Evolutionary conservation across 2,888 invertebrate species (phyloP).

Genomic region (Lamellibrachia columna): DNA sequence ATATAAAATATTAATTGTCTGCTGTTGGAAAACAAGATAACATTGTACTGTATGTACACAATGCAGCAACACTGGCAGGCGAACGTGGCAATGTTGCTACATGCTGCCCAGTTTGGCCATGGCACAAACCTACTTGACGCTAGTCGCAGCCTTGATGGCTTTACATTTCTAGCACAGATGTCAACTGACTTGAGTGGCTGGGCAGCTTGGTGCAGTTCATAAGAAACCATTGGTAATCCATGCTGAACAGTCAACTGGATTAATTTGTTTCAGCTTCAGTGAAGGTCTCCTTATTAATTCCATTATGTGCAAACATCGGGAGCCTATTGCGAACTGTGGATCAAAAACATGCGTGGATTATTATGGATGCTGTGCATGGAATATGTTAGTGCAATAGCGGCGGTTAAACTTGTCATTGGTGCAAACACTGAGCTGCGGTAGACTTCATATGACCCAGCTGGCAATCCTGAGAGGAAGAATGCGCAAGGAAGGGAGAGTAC

Average conservation of each 20-base stretch:
- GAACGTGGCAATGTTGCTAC: background rate
- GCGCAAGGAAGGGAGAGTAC: background rate
- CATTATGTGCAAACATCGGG: background rate
- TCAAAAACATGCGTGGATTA: background rate
- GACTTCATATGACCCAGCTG: background rate
- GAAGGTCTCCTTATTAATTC: conserved; percentile 1
- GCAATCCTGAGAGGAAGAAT: background rate
- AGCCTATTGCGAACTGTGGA: background rate
- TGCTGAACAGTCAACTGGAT: background rate
- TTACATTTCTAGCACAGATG: background rate
- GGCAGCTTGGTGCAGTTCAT: background rate
- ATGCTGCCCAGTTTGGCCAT: background rate
- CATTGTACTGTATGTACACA: background rate
- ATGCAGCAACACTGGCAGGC: background rate
- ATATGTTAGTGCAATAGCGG: background rate
- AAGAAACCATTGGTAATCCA: conserved; percentile 11
- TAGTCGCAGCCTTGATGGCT: background rate
- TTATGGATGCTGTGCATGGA: background rate
- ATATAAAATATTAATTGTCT: background rate
- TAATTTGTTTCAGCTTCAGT: conserved; percentile 2
- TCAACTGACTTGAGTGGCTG: background rate
- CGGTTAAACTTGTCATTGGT: background rate
- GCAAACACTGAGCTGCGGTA: background rate
- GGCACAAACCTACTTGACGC: background rate
- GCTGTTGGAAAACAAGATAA: background rate